Evolutionary conservation across 2,888 invertebrate genomes (phyloP).

Genomic region (Lobophora halterata): DNA sequence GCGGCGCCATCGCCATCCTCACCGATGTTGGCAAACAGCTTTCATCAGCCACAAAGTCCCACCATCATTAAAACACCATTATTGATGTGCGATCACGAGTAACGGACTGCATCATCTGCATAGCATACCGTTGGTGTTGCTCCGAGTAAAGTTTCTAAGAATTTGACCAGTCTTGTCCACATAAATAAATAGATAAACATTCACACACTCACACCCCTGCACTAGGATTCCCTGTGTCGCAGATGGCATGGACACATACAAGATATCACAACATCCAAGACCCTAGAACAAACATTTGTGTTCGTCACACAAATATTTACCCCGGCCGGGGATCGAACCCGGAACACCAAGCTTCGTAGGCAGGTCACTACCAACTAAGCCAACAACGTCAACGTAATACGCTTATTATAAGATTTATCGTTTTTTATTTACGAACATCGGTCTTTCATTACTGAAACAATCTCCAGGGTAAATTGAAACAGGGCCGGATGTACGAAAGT

Average conservation of each 20-base stretch:
- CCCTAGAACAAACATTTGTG: too few species aligned
- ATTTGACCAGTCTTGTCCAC: conserved; percentile 27
- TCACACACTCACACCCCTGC: too few species aligned
- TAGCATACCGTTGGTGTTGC: conserved; percentile 29
- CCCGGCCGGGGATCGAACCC: too few species aligned
- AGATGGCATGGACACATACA: too few species aligned
- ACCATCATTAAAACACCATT: conserved; percentile 52
- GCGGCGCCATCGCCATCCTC: conserved; percentile 40
- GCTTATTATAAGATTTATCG: conserved; percentile 15
- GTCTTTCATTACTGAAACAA: conserved; percentile 11
- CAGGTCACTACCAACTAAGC: too few species aligned
- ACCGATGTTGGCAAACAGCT: conserved; percentile 48
- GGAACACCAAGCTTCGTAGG: too few species aligned
- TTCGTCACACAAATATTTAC: too few species aligned
- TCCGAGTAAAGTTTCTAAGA: conserved; percentile 26
- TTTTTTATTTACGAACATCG: conserved; percentile 14
- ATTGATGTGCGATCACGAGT: conserved; percentile 40
- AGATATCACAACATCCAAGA: too few species aligned
- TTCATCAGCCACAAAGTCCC: conserved; percentile 59
- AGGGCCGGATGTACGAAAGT: conserved; percentile 12
- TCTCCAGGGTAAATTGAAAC: conserved; percentile 9
- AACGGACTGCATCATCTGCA: conserved; percentile 42
- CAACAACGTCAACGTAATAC: too few species aligned
- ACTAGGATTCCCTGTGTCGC: too few species aligned
- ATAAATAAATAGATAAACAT: too few species aligned